These are phyloP conservation scores for Pristionchus fissidentatus DNA, from an alignment of 2,888 invertebrate genomes.

Conservation along the genomic window DNA sequence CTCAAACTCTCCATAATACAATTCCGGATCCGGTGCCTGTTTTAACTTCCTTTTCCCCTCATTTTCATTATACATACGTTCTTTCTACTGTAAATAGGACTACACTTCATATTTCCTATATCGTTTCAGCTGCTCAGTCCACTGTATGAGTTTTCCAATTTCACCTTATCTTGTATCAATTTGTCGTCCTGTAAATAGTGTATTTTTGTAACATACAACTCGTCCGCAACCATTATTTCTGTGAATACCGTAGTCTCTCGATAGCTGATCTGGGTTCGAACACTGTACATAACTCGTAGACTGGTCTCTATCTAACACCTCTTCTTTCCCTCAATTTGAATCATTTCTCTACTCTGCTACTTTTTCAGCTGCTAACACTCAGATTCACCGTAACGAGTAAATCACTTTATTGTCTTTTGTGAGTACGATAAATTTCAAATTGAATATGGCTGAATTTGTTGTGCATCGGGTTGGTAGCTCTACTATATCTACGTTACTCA, in stretches of 20 bases:
- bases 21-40: slow-evolving; percentile 11
- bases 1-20: slow-evolving; percentile 10
- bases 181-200: slow-evolving; percentile 7
- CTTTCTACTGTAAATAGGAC: neutral
- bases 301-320: slow-evolving; percentile 22
- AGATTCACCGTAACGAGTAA: slow-evolving; percentile 23
- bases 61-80: neutral
- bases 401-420: slow-evolving; percentile 4
- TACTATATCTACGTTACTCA: neutral
- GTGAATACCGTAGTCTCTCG: neutral
- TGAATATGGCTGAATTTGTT: neutral
- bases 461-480: neutral
- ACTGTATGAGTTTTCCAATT: neutral
- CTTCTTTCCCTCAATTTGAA: neutral
- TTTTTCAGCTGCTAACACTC: slow-evolving; percentile 22
- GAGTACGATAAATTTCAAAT: slow-evolving; percentile 15
- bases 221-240: neutral
- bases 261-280: neutral
- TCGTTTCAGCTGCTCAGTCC: too few relatives aligned
- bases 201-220: neutral
- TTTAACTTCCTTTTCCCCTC: neutral
- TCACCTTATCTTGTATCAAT: neutral
- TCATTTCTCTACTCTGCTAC: slow-evolving; percentile 31
- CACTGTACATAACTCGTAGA: slow-evolving; percentile 20
- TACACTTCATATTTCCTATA: too few relatives aligned